These are phyloP conservation scores for Sialia sialis DNA, from an alignment of 2,113 vertebrate species.

Conservation along the genomic window DNA sequence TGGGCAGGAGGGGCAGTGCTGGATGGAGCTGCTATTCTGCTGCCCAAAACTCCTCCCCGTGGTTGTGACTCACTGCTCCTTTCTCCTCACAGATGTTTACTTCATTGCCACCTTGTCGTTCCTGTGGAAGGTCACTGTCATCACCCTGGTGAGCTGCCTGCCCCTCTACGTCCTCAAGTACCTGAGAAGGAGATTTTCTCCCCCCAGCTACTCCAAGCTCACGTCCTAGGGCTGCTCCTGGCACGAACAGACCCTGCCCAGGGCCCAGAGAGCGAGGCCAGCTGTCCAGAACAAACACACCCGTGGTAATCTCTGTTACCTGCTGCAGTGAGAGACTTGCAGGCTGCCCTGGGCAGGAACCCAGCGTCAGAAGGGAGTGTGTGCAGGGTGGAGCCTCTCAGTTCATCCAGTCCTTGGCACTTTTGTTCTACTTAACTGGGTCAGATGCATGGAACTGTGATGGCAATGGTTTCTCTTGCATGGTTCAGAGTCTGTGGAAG, in stretches of 20 bases:
- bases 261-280: conserved; percentile 1
- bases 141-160: conserved; percentile 96
- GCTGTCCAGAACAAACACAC: background rate
- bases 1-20: background rate
- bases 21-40: background rate
- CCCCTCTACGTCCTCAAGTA: conserved; percentile 98
- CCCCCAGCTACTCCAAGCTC: conserved; percentile 96
- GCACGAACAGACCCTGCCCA: background rate
- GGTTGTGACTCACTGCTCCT: background rate
- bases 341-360: background rate
- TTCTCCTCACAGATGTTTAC: conserved; percentile 83
- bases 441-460: background rate
- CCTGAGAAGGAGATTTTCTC: conserved; percentile 92
- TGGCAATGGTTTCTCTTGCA: background rate
- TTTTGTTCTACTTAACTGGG: background rate
- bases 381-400: background rate
- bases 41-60: accelerated
- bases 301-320: conserved; percentile 1
- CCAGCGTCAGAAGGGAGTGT: background rate
- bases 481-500: conserved; percentile 25
- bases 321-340: conserved; percentile 20
- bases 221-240: conserved; percentile 77
- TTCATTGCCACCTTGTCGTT: conserved; percentile 94
- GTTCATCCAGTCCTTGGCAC: background rate
- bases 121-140: conserved; percentile 95